These are phyloP conservation scores for Cremastobaeus sp. DNA, from an alignment of 2,888 invertebrate species.

Conservation along the genomic window DNA sequence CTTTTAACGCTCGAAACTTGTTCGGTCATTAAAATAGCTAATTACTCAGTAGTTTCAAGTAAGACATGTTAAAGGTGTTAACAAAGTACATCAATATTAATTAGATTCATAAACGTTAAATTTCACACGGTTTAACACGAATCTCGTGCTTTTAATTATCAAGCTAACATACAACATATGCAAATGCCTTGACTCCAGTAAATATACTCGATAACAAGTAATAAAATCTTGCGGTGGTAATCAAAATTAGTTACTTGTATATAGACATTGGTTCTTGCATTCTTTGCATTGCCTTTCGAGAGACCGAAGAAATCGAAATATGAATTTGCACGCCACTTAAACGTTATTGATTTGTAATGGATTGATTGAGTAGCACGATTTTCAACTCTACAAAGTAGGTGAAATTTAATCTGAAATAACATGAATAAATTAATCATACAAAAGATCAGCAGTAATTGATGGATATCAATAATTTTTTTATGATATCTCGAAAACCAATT, in stretches of 20 bases:
- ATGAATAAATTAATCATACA: too few species aligned
- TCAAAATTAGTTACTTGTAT: conserved; percentile 18
- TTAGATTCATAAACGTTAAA: conserved; percentile 8
- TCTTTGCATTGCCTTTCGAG: neutral
- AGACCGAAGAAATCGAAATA: too few species aligned
- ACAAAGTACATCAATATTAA: conserved; percentile 4
- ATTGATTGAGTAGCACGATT: too few species aligned
- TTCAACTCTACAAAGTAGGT: too few species aligned
- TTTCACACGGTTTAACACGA: conserved; percentile 31
- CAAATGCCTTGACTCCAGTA: conserved; percentile 18
- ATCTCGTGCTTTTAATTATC: conserved; percentile 19
- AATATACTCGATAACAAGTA: conserved; percentile 27
- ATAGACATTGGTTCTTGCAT: neutral
- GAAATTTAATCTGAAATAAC: too few species aligned
- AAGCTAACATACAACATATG: conserved; percentile 13
- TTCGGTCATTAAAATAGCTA: neutral
- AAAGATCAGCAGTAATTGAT: too few species aligned
- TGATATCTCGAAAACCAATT: too few species aligned
- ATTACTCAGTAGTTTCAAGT: neutral
- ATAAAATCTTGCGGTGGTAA: conserved; percentile 8
- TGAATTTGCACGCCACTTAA: too few species aligned
- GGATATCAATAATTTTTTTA: too few species aligned
- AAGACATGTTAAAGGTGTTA: conserved; percentile 1
- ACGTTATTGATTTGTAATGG: too few species aligned
- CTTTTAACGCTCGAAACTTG: too few species aligned